phyloP scores from a whole-genome alignment of 2,113 vertebrate genomes.

The Anhinga rufa region DNA sequence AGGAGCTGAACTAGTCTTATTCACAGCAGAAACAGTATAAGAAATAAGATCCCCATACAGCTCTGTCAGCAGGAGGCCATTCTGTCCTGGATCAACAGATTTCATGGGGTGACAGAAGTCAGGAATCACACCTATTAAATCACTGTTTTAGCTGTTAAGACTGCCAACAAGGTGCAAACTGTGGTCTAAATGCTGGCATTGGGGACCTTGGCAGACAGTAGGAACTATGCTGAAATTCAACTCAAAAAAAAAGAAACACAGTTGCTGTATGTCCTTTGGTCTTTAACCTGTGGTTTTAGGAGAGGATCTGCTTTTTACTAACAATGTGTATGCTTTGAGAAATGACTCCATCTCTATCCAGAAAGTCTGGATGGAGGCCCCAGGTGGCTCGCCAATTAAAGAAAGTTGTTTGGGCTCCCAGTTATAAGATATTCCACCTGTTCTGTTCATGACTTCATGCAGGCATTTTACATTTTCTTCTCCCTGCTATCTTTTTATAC shows the following conservation, averaged over 20 bases:
- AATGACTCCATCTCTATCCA: background rate
- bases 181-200: background rate
- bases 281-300: background rate
- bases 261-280: background rate
- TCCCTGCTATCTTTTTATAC: background rate
- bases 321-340: background rate
- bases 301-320: background rate
- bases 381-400: background rate
- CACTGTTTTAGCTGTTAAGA: background rate
- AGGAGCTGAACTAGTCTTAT: background rate
- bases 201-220: background rate
- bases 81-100: background rate
- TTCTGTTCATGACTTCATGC: background rate
- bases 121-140: background rate
- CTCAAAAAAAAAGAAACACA: background rate
- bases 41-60: background rate
- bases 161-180: background rate
- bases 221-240: background rate
- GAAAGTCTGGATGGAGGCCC: background rate
- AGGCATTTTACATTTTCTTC: background rate
- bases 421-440: background rate
- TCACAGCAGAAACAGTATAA: background rate
- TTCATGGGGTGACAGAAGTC: background rate
- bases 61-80: background rate
- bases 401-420: background rate